Conservation (phyloP, 1,140 invertebrate genomes). For the Armadillidium nasatum region DNA sequence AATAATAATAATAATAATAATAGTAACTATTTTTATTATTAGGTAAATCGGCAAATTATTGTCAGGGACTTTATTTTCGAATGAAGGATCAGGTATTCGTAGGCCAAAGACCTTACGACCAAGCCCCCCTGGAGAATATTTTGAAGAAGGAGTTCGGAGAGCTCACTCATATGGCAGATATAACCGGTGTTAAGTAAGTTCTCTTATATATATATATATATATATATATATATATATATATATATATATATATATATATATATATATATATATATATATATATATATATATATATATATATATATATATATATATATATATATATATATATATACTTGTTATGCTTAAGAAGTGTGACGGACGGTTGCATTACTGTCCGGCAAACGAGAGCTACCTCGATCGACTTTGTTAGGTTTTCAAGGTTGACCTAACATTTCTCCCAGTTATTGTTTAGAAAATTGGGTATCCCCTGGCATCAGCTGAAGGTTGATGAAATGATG, state of each 20-base stretch:
- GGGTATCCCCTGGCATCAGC: too few relatives aligned
- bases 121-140: conserved; percentile 76
- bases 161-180: conserved; percentile 79
- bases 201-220: too few relatives aligned
- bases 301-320: conserved; percentile 5
- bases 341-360: too few relatives aligned
- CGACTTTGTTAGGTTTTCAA: too few relatives aligned
- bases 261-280: neutral
- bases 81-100: conserved; percentile 89
- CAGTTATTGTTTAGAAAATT: too few relatives aligned
- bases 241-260: neutral
- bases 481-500: too few relatives aligned
- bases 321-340: too few relatives aligned
- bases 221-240: too few relatives aligned
- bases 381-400: too few relatives aligned
- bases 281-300: conserved; percentile 1
- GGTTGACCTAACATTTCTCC: too few relatives aligned
- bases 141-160: conserved; percentile 82
- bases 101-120: conserved; percentile 78
- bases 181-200: conserved; percentile 59
- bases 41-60: conserved; percentile 51
- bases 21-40: neutral
- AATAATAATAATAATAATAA: neutral
- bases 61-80: conserved; percentile 78
- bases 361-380: too few relatives aligned